Percentiles rank a stretch among this genome's conserved stretches.
phyloP scores from a whole-genome alignment of 1,140 invertebrate genomes.

The Hyposmocoma kahamanoa region DNA sequence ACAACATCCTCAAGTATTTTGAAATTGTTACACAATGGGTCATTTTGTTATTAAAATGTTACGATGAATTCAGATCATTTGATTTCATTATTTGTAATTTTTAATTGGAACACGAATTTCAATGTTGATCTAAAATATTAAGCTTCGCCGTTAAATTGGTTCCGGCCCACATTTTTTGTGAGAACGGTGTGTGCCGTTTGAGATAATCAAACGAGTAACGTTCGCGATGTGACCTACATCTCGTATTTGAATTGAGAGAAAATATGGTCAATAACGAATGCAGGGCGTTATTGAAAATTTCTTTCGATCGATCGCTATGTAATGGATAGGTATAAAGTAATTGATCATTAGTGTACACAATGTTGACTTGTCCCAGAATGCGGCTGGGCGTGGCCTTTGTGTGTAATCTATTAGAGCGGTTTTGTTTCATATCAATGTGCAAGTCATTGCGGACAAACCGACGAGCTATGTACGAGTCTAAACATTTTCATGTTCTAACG shows the following conservation, averaged over 20 bases:
- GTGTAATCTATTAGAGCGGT: conserved; percentile 28
- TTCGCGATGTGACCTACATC: conserved; percentile 51
- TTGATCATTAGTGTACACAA: conserved; percentile 31
- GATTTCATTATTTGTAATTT: neutral
- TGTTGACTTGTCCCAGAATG: conserved; percentile 38
- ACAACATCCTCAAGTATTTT: no score
- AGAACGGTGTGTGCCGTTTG: no score
- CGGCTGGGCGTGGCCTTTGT: conserved; percentile 25
- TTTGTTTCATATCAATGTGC: conserved; percentile 29
- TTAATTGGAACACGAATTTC: neutral
- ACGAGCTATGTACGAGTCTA: conserved; percentile 14
- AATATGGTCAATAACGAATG: conserved; percentile 37
- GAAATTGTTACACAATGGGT: no score
- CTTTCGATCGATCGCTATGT: conserved; percentile 25
- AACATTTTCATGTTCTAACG: conserved; percentile 33
- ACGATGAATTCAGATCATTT: no score
- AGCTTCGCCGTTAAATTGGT: conserved; percentile 10
- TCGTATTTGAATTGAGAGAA: conserved; percentile 52
- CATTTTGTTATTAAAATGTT: no score
- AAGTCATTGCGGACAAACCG: conserved; percentile 23
- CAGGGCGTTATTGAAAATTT: neutral
- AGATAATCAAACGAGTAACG: conserved; percentile 48
- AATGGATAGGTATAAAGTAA: conserved; percentile 37
- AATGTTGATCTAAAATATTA: conserved; percentile 4
- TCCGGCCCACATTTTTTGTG: conserved; percentile 29